Evolutionary conservation across 2,797 vertebrate genomes (phyloP), one percentile per base, ranked within the genome.

Genomic region (Lepidocolaptes lacrymiger): DNA sequence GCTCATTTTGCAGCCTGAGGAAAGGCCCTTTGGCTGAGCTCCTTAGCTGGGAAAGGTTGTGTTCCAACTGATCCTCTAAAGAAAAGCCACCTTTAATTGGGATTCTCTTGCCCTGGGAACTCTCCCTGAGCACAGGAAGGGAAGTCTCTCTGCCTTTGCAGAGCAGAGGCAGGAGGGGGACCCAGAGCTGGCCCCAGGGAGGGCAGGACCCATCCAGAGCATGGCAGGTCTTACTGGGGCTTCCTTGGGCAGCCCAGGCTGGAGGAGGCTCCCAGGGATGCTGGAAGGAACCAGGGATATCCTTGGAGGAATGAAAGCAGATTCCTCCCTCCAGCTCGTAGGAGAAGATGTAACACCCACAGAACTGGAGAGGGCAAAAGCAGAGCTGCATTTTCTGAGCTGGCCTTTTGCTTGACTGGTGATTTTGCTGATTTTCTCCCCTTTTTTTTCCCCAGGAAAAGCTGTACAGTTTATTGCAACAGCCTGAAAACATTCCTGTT

Each of bases 201-300:
- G 30, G 41, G 14, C 16, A 2, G 2, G 10, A 24, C 28, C 10
- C 7, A 41, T 15, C 26, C 0, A 2, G 48, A 12, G 19, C 10
- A 0, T 5, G 41, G 14, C 16, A 68, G 11, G 32, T 23, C 30
- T 85, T 14, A 0, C 9, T 18, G 54, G 46, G 22, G 10, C 10
- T 89, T 58, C 46, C n/a, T 63, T 27, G 80, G 62, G 34, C 18
- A 43, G 9, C 6, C 21, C 13, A 59, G 71, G 30, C 48, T 69
- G 36, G 20, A 62, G 37, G 4, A 23, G 15, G 12, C 3, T 66
- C 39, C 0, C 1, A 46, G 23, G 62, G n/a, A 1, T 48, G 66
- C 39, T 67, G 71, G 39, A 22, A 82, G 49, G 66, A 10, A 23
- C 9, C n/a, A 32, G 14, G 67, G 23, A 54, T 9, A 12, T 26